These are phyloP conservation scores for Diprion similis DNA, from an alignment of 1,140 invertebrate species.

Conservation along the genomic window DNA sequence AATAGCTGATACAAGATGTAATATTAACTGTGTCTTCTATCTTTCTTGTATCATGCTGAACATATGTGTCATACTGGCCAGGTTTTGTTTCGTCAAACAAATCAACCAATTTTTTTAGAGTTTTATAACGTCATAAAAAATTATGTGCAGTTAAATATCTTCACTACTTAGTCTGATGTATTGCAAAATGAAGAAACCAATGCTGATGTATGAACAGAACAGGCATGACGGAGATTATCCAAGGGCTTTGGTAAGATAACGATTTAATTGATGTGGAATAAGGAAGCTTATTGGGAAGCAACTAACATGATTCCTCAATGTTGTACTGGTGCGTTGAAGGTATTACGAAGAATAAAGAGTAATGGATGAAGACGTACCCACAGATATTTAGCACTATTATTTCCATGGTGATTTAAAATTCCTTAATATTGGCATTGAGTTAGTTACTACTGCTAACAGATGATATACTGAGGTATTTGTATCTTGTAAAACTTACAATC, in stretches of 20 bases:
- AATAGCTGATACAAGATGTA: neutral
- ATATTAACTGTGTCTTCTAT: constrained; percentile 2
- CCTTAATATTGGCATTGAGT: constrained; percentile 9
- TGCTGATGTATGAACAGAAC: too few relatives aligned
- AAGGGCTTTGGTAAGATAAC: too few relatives aligned
- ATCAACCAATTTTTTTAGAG: constrained; percentile 25
- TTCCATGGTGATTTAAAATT: constrained; percentile 10
- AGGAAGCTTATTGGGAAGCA: neutral
- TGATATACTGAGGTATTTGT: constrained; percentile 18
- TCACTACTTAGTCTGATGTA: too few relatives aligned
- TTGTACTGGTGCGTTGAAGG: neutral
- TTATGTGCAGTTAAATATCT: neutral
- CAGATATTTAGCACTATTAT: constrained; percentile 19
- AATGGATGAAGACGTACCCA: constrained; percentile 3
- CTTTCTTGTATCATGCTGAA: constrained; percentile 13
- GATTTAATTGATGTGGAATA: too few relatives aligned
- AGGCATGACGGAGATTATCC: too few relatives aligned
- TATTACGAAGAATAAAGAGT: neutral
- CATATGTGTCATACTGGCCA: constrained; percentile 5
- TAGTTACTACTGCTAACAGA: constrained; percentile 13
- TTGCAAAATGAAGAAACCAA: too few relatives aligned
- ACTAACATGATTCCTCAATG: constrained; percentile 14
- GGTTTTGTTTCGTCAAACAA: constrained; percentile 25
- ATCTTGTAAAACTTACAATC: constrained; percentile 45
- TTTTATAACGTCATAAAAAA: constrained; percentile 26